Evolutionary conservation across 2,888 invertebrate species (phyloP).

Genomic region (Lithophane semibrunnea): DNA sequence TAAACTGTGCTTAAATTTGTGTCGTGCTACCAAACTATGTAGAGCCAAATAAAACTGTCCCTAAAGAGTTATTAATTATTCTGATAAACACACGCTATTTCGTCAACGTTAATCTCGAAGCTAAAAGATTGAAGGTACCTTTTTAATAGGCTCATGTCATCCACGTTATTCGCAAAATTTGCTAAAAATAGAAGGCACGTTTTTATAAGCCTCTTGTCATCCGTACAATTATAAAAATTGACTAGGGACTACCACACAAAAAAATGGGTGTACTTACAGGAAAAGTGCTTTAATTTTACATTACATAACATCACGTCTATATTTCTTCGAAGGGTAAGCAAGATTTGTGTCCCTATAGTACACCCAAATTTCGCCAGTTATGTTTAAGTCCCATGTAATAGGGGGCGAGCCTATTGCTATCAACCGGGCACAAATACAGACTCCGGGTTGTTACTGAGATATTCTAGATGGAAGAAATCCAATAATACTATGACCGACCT

Average conservation of each 20-base stretch:
- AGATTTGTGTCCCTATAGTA: no score
- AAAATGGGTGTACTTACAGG: not conserved
- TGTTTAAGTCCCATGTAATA: not conserved
- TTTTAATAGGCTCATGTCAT: slow-evolving; percentile 21
- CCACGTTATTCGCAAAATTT: slow-evolving; percentile 1
- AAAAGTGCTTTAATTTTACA: not conserved
- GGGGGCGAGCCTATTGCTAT: no score
- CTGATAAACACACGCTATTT: slow-evolving; percentile 19
- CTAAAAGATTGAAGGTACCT: not conserved
- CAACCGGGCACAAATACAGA: no score
- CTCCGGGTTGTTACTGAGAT: no score
- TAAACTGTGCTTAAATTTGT: not conserved
- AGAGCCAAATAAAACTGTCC: slow-evolving; percentile 7
- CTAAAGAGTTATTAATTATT: slow-evolving; percentile 21
- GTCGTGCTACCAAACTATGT: slow-evolving; percentile 9
- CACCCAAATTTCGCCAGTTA: not conserved
- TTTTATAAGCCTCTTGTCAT: slow-evolving; percentile 31
- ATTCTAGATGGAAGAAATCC: not conserved
- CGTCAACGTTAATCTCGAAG: slow-evolving; percentile 8
- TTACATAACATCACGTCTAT: not conserved
- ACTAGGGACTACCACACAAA: not conserved
- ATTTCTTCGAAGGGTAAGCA: not conserved
- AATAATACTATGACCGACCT: not conserved
- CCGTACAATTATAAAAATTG: slow-evolving; percentile 26
- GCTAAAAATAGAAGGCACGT: slow-evolving; percentile 32